Base-by-base conservation (phyloP, 2,113 vertebrate species). In the Thunnus thynnus region DNA sequence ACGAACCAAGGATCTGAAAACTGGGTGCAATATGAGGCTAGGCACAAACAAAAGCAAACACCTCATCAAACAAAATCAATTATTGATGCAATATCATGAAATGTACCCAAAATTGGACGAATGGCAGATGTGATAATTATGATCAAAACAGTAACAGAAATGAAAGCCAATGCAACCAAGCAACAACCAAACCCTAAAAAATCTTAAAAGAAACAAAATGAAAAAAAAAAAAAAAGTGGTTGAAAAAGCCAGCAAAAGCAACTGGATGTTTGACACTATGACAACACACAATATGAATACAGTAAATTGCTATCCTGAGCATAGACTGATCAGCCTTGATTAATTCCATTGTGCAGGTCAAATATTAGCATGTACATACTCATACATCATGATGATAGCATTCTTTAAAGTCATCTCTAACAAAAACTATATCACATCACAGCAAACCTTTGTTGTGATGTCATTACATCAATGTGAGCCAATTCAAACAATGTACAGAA, bases 51-150 rank as follows among this genome's bases (percentile, higher is more conserved):
- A 89, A 91, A 84, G 67, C 82, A 57, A 84, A 75, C 63, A 88
- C 77, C 85, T 82, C 76, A 66, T 89, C 84, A 87, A 86, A 90
- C 47, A 84, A 84, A 89, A 88, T 82, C 68, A 84, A 89, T 90
- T 84, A 91, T 90, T 91, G 84, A 92, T 92, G 90, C 88, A 90
- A 92, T 84, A 86, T 89, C 71, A 82, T 92, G 86, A 91, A 92
- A 92, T 52, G 91, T 84, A 86, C 84, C 86, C 87, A 91, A 78
- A 92, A 86, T 63, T 88, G 63, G 17, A 85, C 87, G 90, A 91
- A 82, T 92, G 91, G 61, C 83, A 90, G 86, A 83, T 78, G 72
- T 73, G 60, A 86, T 88, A 87, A 90, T 81, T 64, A 85, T 62
- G 84, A 89, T 88, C 83, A 90, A 89, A 89, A 92, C 76, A 84